Evolutionary conservation across 2,113 vertebrate species (phyloP).

Genomic region (Alligator sinensis): DNA sequence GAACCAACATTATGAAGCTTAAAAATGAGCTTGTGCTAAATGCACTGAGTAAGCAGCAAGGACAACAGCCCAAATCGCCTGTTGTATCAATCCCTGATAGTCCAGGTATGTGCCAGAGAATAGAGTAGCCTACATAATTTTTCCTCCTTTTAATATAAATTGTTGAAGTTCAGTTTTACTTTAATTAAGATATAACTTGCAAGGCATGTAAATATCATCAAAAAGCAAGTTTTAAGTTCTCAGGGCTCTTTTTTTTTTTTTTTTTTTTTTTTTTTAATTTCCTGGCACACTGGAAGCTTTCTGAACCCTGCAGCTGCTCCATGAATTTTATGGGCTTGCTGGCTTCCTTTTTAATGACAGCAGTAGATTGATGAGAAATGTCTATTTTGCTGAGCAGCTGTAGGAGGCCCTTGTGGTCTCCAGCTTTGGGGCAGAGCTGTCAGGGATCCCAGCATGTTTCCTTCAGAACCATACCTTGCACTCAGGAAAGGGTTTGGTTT

Average conservation of each 20-base stretch:
- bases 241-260: neutral
- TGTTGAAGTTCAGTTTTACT: neutral
- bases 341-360: no score
- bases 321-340: no score
- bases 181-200: accelerated
- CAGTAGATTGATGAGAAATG: no score
- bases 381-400: no score
- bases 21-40: slow-evolving; percentile 63
- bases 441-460: no score
- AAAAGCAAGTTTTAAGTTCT: neutral
- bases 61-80: neutral
- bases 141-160: neutral
- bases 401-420: no score
- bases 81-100: slow-evolving; percentile 30
- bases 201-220: neutral
- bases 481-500: no score
- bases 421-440: no score
- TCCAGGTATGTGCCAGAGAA: slow-evolving; percentile 76
- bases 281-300: no score
- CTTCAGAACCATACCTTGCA: no score
- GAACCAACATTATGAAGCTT: slow-evolving; percentile 30
- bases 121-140: neutral
- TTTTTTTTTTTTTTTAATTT: no score
- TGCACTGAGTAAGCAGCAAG: slow-evolving; percentile 68
- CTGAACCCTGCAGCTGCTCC: no score